Conservation (phyloP, 1,140 invertebrate genomes). For the Drosophila sucinea region DNA sequence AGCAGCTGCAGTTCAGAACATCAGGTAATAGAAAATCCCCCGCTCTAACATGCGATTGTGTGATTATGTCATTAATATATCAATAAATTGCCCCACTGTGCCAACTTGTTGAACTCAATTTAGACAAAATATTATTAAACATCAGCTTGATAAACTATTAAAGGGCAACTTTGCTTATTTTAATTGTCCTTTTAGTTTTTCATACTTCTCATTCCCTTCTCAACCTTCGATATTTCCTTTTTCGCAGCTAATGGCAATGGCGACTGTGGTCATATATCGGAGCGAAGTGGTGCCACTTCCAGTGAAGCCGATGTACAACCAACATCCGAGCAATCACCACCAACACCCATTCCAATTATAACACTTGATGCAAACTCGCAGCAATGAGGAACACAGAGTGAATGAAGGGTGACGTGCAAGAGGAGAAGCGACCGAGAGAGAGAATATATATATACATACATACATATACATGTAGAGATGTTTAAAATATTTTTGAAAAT, state of each 20-base stretch:
- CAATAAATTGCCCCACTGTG: no score
- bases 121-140: neutral
- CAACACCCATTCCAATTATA: neutral
- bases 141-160: neutral
- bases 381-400: neutral
- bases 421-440: neutral
- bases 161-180: neutral
- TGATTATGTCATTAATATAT: no score
- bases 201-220: neutral
- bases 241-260: conserved; percentile 21
- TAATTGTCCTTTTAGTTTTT: neutral
- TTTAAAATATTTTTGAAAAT: conserved; percentile 59
- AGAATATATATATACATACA: neutral
- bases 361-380: neutral
- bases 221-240: neutral
- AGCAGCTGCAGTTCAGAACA: conserved; percentile 42
- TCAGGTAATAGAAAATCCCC: conserved; percentile 1
- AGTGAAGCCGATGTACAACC: conserved; percentile 19
- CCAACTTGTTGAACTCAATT: no score
- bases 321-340: neutral
- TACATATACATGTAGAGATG: conserved; percentile 5
- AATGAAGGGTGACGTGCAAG: neutral
- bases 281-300: conserved; percentile 26
- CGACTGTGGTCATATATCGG: conserved; percentile 30
- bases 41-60: no score